Percentiles rank a stretch among this genome's conserved stretches.
Evolutionary conservation across 2,888 invertebrate species (phyloP).

Genomic region (Eustalomyia histrio): DNA sequence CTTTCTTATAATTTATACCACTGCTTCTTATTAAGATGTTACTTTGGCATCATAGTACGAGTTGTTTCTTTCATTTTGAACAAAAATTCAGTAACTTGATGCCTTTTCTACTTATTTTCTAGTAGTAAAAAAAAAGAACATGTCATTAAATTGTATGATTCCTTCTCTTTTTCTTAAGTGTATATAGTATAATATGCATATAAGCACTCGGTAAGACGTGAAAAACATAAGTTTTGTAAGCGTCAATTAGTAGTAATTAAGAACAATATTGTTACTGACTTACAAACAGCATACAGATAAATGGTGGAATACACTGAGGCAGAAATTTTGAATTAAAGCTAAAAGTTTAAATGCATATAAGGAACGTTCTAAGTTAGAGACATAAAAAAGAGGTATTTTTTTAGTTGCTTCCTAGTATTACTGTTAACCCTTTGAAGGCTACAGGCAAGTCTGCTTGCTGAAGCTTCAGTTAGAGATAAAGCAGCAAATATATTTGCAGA

Average conservation of each 20-base stretch:
- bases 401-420: no score
- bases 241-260: conserved; percentile 78
- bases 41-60: background rate
- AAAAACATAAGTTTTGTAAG: conserved; percentile 75
- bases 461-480: no score
- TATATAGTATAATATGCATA: conserved; percentile 48
- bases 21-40: background rate
- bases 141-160: conserved; percentile 53
- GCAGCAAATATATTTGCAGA: no score
- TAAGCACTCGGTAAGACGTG: conserved; percentile 49
- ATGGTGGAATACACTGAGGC: background rate
- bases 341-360: no score
- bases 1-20: conserved; percentile 33
- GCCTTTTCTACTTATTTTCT: conserved; percentile 6
- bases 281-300: background rate
- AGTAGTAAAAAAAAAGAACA: conserved; percentile 6
- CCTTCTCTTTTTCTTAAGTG: conserved; percentile 17
- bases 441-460: no score
- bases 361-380: no score
- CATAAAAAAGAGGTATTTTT: no score
- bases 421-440: no score
- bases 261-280: conserved; percentile 74
- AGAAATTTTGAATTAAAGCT: background rate
- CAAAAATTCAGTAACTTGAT: conserved; percentile 26
- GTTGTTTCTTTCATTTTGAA: conserved; percentile 5